phyloP scores from a whole-genome alignment of 2,888 invertebrate genomes.

The Itoplectis maculator region DNA sequence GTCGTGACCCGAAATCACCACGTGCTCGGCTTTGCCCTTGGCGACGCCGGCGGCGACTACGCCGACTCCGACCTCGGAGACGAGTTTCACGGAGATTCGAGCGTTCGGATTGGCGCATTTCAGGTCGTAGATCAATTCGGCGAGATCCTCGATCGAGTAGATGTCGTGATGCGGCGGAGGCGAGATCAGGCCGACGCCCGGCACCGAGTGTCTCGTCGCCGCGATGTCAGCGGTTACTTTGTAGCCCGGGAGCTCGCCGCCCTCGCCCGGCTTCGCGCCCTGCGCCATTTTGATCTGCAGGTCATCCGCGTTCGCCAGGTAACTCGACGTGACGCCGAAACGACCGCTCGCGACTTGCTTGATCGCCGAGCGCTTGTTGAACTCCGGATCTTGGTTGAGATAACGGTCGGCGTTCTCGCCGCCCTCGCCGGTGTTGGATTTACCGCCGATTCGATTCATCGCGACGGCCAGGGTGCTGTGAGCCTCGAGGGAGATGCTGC shows the following conservation, averaged over 20 bases:
- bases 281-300: slow-evolving; percentile 99
- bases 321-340: slow-evolving; percentile 99
- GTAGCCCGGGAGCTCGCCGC: slow-evolving; percentile 97
- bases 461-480: slow-evolving; percentile 97
- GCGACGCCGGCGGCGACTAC: slow-evolving; percentile 99
- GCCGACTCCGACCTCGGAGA: slow-evolving; percentile 99
- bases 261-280: slow-evolving; percentile 99
- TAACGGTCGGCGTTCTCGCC: slow-evolving; percentile 91
- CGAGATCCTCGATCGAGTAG: slow-evolving; percentile 99
- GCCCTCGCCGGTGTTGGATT: slow-evolving; percentile 99
- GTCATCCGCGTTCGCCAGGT: slow-evolving; percentile 98
- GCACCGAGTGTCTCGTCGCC: slow-evolving; percentile 96
- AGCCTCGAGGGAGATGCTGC: slow-evolving; percentile 98
- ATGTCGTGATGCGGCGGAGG: slow-evolving; percentile 99
- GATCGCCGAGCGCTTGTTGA: slow-evolving; percentile 96
- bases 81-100: slow-evolving; percentile 98
- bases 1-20: slow-evolving; percentile 99
- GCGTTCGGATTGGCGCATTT: slow-evolving; percentile 98
- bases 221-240: slow-evolving; percentile 97
- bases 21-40: slow-evolving; percentile 99
- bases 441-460: slow-evolving; percentile 98
- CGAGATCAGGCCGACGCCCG: slow-evolving; percentile 98
- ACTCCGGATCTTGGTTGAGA: slow-evolving; percentile 90
- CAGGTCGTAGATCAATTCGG: slow-evolving; percentile 98
- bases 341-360: slow-evolving; percentile 99